Percentiles rank a stretch among this genome's conserved stretches.
Evolutionary conservation across 2,888 invertebrate species (phyloP).

Genomic region (Mythimna ferrago): DNA sequence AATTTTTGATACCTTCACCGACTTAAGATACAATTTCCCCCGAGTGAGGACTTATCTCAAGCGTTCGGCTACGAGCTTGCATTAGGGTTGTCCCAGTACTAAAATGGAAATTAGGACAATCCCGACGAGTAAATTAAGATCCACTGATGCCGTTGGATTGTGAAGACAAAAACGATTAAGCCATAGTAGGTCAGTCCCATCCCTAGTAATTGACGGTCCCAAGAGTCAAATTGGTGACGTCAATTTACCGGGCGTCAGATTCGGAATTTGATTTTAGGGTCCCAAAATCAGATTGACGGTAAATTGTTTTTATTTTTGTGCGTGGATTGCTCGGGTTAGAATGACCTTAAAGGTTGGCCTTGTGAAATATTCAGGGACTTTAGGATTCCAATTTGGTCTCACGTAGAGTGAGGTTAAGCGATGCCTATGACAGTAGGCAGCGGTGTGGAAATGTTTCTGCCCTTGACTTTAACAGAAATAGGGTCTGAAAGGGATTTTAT

Average conservation of each 20-base stretch:
- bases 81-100: slow-evolving; percentile 35
- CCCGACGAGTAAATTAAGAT: slow-evolving; percentile 58
- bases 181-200: slow-evolving; percentile 41
- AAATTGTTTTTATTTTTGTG: slow-evolving; percentile 59
- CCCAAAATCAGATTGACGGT: slow-evolving; percentile 48
- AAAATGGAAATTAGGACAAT: slow-evolving; percentile 56
- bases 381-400: slow-evolving; percentile 43
- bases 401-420: slow-evolving; percentile 28
- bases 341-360: slow-evolving; percentile 26
- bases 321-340: slow-evolving; percentile 14
- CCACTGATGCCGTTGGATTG: slow-evolving; percentile 56
- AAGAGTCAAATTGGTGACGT: slow-evolving; percentile 47
- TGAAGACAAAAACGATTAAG: slow-evolving; percentile 59
- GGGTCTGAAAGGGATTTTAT: neutral
- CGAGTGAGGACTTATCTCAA: slow-evolving; percentile 56
- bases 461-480: slow-evolving; percentile 5
- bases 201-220: slow-evolving; percentile 53
- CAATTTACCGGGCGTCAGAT: slow-evolving; percentile 52
- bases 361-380: slow-evolving; percentile 41
- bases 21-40: slow-evolving; percentile 46
- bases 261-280: slow-evolving; percentile 60
- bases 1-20: slow-evolving; percentile 47
- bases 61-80: slow-evolving; percentile 38
- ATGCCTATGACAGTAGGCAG: slow-evolving; percentile 25
- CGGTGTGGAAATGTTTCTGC: slow-evolving; percentile 3